phyloP scores from a whole-genome alignment of 2,888 invertebrate genomes.

The Junonia oenone region DNA sequence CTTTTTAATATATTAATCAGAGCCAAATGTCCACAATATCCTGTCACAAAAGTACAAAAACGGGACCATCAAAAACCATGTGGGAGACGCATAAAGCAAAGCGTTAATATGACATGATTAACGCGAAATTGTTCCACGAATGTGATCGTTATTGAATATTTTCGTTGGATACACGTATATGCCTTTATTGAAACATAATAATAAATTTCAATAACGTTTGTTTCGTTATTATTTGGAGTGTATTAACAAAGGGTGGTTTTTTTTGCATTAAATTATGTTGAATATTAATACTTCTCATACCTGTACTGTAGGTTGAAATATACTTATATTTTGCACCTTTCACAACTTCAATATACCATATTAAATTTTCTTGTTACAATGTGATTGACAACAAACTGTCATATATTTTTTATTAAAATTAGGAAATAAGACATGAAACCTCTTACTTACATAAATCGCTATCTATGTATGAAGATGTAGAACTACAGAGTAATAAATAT shows the following conservation, averaged over 20 bases:
- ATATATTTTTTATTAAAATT: no score
- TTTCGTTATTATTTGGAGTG: not conserved
- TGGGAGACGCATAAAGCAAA: slow-evolving; percentile 43
- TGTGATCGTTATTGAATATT: slow-evolving; percentile 38
- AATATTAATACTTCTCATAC: no score
- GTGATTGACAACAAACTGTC: no score
- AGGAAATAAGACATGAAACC: no score
- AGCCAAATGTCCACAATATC: slow-evolving; percentile 32
- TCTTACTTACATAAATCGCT: no score
- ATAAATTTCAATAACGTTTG: slow-evolving; percentile 20
- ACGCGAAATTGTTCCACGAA: slow-evolving; percentile 39
- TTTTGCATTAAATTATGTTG: no score
- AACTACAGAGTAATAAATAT: no score
- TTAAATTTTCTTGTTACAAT: no score
- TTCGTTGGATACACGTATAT: slow-evolving; percentile 29
- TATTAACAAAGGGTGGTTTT: not conserved
- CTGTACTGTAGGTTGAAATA: no score
- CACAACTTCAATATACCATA: no score
- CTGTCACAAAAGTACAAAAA: slow-evolving; percentile 23
- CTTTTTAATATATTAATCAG: not conserved
- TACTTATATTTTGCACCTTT: no score
- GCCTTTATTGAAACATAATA: slow-evolving; percentile 33
- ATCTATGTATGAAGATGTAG: no score
- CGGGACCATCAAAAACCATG: slow-evolving; percentile 36
- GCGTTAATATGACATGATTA: slow-evolving; percentile 48